Evolutionary conservation across 2,113 vertebrate genomes (phyloP).

Genomic region (Acinonyx jubatus): DNA sequence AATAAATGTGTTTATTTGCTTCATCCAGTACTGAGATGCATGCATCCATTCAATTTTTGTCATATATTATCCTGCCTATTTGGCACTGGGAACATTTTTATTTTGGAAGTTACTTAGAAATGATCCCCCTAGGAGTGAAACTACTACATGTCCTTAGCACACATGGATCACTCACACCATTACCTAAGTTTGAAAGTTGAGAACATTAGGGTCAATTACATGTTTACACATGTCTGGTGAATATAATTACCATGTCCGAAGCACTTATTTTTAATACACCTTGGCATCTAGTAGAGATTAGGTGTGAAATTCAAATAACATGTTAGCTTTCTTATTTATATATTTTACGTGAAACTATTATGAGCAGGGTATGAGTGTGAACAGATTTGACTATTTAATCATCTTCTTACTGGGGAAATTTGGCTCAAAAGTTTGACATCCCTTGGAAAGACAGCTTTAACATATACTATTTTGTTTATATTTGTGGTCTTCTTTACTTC

Average conservation of each 20-base stretch:
- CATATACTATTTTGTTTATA: neutral
- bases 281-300: neutral
- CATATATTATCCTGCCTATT: neutral
- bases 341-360: slow-evolving; percentile 45
- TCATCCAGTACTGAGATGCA: neutral
- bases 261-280: slow-evolving; percentile 39
- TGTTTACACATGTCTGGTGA: neutral
- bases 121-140: neutral
- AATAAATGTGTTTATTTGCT: neutral
- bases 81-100: neutral
- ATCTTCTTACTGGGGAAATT: neutral
- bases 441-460: neutral
- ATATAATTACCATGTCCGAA: neutral
- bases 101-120: neutral
- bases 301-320: slow-evolving; percentile 45
- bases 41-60: neutral
- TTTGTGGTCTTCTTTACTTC: neutral
- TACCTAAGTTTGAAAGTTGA: neutral
- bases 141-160: neutral
- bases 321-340: neutral
- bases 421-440: neutral
- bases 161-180: neutral
- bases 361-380: neutral
- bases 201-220: neutral
- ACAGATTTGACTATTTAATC: neutral